Base-by-base conservation (phyloP, 2,888 invertebrate species). In the Apocheima hispidaria region DNA sequence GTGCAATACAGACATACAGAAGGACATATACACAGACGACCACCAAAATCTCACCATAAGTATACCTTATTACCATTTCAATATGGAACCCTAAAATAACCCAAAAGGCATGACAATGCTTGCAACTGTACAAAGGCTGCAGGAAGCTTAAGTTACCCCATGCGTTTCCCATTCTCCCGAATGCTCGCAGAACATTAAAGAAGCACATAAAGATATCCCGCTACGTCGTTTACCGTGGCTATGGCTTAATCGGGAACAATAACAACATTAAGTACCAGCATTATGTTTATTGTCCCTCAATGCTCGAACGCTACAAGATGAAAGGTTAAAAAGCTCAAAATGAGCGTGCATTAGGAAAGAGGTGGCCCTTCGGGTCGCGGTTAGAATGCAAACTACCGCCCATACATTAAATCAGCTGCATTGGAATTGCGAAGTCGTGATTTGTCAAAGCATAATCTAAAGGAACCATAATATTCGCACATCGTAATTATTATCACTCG, bases 251-350 rank as follows among this genome's bases (percentile, higher is more conserved):
- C 77, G 77, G 77, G 77, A 84, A 83, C 83, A 83, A 83, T 83
- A 81, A 81, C 78, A 78, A 78, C 83, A 81, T 84, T 83, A 86
- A 87, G 82, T 82, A 85, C 77, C 79, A 73, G 75, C 82, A 85
- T 88, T 85, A 86, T 83, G 85, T 89, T 89, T 89, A 88, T 91
- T 90, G 89, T 89, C 83, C 81, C 83, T 87, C 87, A 88, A 86
- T 87, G 89, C 84, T 89, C 86, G 85, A 88, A 85, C 84, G 81
- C 80, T 84, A 86, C 86, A 82, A 84, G 90, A 92, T 90, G 89
- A 91, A 92, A 92, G 92, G 92, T 92, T 92, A 92, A 92, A 92
- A 92, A 92, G 92, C 92, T 91, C 86, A 90, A 92, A n/a, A 92
- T 92, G 91, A 92, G 91, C 92, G 87, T 89, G 91, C 90, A 92